Percentiles rank a stretch among this genome's conserved stretches.
Evolutionary conservation across 2,113 vertebrate species (phyloP).

Genomic region (Cheilinus undulatus): DNA sequence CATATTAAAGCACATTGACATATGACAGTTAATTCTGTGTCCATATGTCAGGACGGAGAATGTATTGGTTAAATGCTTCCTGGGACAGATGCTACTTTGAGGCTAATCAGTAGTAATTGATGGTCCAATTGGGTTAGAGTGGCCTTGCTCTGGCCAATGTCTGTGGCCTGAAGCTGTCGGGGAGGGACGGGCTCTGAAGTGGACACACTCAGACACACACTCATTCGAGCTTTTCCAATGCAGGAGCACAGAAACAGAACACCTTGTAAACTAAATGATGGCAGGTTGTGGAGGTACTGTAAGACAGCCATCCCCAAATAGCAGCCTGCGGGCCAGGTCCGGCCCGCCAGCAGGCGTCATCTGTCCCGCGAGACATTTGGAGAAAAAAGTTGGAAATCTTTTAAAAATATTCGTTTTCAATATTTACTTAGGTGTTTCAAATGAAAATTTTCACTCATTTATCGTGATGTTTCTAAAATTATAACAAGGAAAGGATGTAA

Average conservation of each 20-base stretch:
- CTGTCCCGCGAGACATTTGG: no score
- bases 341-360: no score
- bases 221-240: conserved; percentile 26
- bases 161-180: conserved; percentile 63
- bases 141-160: conserved; percentile 75
- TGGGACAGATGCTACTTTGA: conserved; percentile 85
- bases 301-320: background rate
- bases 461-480: no score
- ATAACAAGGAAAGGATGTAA: no score
- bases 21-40: conserved; percentile 81
- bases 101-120: conserved; percentile 85
- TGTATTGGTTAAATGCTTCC: conserved; percentile 84
- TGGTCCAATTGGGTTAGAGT: conserved; percentile 83
- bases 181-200: conserved; percentile 25
- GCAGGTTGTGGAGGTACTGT: conserved; percentile 16
- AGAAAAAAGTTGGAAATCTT: no score
- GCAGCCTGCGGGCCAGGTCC: no score
- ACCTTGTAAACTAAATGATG: conserved; percentile 29
- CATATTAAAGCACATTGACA: conserved; percentile 76
- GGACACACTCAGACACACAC: conserved; percentile 34
- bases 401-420: no score
- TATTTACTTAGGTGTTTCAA: no score
- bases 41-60: conserved; percentile 76
- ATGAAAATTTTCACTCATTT: no score
- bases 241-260: conserved; percentile 39